phyloP scores from a whole-genome alignment of 1,140 invertebrate genomes.

The Agrypnia vestita region DNA sequence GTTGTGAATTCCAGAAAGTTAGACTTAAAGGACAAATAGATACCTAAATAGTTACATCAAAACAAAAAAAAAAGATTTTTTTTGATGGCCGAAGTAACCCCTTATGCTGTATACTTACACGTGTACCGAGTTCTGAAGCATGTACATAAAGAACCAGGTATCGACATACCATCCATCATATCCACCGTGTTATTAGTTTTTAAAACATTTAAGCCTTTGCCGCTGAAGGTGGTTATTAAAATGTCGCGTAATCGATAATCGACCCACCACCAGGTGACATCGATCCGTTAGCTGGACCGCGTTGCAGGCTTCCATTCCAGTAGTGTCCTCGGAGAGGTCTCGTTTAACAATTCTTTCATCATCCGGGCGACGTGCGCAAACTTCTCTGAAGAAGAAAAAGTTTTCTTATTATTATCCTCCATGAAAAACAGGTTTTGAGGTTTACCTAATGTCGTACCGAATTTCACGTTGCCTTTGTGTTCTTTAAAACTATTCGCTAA shows the following conservation, averaged over 20 bases:
- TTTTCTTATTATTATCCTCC: no score
- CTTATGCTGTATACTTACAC: not conserved
- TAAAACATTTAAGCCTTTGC: slow-evolving; percentile 1
- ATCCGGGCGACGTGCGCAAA: no score
- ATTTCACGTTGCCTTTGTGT: no score
- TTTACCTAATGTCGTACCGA: no score
- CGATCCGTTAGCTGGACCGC: not conserved
- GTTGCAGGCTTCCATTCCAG: not conserved
- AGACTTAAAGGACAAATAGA: no score
- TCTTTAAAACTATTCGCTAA: no score
- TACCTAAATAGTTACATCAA: no score
- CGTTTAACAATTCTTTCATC: no score
- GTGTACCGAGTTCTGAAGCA: not conserved
- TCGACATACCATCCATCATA: not conserved
- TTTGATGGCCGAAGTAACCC: not conserved
- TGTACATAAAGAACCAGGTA: not conserved
- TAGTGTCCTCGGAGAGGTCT: not conserved
- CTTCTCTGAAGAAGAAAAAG: no score
- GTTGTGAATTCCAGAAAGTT: no score
- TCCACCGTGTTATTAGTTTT: not conserved
- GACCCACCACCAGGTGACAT: not conserved
- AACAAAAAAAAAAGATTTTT: no score
- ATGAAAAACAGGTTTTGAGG: no score
- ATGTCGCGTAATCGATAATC: not conserved
- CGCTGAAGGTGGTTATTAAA: not conserved